phyloP scores from a whole-genome alignment of 2,888 invertebrate species.

The Trissolcus brochymenae region DNA sequence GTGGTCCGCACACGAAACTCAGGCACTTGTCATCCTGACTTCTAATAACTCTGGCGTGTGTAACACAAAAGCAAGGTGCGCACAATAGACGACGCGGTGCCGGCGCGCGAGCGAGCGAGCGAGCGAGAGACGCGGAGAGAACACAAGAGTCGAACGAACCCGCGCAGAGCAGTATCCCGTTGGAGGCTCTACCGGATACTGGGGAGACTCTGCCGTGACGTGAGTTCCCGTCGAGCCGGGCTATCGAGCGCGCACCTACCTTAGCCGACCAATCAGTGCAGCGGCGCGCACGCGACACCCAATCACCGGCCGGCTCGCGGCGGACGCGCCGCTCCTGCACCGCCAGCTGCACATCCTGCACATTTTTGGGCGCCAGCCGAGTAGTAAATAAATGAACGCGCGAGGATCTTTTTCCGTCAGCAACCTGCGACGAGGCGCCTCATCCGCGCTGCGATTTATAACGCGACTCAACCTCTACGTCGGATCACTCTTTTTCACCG shows the following conservation, averaged over 20 bases:
- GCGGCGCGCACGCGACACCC: constrained; percentile 63
- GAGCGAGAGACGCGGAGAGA: constrained; percentile 10
- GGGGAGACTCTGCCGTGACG: constrained; percentile 59
- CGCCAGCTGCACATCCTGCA: constrained; percentile 43
- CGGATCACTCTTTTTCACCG: too few relatives aligned
- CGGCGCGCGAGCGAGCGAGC: constrained; percentile 24
- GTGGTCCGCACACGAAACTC: constrained; percentile 36
- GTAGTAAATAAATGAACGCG: constrained; percentile 35
- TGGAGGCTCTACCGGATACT: constrained; percentile 75
- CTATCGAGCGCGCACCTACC: constrained; percentile 74
- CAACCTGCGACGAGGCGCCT: neutral
- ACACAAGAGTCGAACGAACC: constrained; percentile 14
- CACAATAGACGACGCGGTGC: constrained; percentile 27
- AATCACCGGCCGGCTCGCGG: constrained; percentile 59
- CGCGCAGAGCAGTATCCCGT: constrained; percentile 66
- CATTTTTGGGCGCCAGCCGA: constrained; percentile 16
- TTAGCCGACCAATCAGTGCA: constrained; percentile 67
- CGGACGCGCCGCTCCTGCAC: constrained; percentile 38
- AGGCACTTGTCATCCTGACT: constrained; percentile 47
- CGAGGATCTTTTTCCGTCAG: constrained; percentile 13
- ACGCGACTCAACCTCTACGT: too few relatives aligned
- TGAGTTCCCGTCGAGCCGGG: constrained; percentile 60
- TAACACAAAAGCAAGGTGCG: constrained; percentile 38
- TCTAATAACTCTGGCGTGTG: constrained; percentile 10
- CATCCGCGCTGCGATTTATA: too few relatives aligned